Conservation (phyloP, 2,888 invertebrate genomes). For the Sphaerophoria rueppellii region DNA sequence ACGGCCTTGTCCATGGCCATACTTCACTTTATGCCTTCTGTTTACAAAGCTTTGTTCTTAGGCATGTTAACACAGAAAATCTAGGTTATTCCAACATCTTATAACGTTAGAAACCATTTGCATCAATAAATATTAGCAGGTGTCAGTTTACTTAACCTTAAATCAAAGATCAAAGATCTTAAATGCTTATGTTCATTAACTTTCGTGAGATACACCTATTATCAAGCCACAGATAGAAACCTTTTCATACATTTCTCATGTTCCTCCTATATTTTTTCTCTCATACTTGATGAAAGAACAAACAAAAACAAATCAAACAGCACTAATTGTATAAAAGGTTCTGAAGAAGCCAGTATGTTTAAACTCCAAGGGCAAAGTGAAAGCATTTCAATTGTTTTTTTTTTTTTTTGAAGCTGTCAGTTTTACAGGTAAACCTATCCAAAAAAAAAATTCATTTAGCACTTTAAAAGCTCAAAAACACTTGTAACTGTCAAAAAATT, state of each 20-base stretch:
- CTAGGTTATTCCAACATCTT: constrained; percentile 20
- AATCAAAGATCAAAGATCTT: constrained; percentile 6
- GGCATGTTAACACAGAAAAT: background rate
- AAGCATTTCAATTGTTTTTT: background rate
- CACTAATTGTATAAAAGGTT: constrained; percentile 9
- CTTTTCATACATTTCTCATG: too few relatives aligned
- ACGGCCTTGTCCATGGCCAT: too few relatives aligned
- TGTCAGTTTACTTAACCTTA: constrained; percentile 34
- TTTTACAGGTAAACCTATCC: background rate
- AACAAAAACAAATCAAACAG: constrained; percentile 3
- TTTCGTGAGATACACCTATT: background rate
- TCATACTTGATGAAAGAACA: background rate
- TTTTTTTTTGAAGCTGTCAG: background rate
- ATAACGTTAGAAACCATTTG: background rate
- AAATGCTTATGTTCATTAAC: constrained; percentile 13
- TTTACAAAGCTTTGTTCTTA: too few relatives aligned
- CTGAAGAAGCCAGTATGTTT: background rate
- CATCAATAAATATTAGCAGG: background rate
- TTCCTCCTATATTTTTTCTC: too few relatives aligned
- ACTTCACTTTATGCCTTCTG: too few relatives aligned
- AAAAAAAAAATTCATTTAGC: constrained; percentile 11
- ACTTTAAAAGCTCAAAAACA: constrained; percentile 22
- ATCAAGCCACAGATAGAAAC: background rate
- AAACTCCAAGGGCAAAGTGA: background rate
- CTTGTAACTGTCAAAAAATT: background rate